Evolutionary conservation across 2,888 invertebrate genomes (phyloP), one percentile per base, ranked within the genome.

Genomic region (Eurytoma adleriae): DNA sequence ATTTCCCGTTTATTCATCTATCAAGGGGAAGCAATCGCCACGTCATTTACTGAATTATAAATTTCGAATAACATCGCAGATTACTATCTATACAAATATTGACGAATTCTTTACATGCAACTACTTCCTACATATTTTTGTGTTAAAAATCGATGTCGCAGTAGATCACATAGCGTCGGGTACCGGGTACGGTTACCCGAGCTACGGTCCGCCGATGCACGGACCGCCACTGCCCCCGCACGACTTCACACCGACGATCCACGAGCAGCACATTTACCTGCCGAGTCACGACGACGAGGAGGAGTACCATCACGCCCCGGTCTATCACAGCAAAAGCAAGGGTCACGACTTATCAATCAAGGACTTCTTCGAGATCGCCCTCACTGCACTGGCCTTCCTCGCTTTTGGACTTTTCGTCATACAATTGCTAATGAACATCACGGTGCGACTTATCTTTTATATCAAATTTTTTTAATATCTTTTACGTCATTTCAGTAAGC

Each of bases 321-420:
- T 88, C 0, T 89, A 91, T 50, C 88, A 91, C 81, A 85, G 88
- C 67, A 93, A 92, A 89, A 89, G 89, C 0, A 90, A 91, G 10
- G 89, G 90, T 2, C 92, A 94, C 81, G 94, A 94, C 12, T 92
- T 96, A 27, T 93, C 94, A 0, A 89, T 96, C 30, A 93, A 93
- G 13, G 95, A 96, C 85, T 92, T 96, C 57, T 95, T 96, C 85
- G 96, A 96, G 81, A 94, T 96, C 80, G 96, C 96, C 0, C 91
- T 96, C 30, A 96, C 96, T 0, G 96, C 96, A 0, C 92, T 96
- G 56, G 96, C 96, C 0, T 96, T 95, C 87, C 89, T 96, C 13
- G 95, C 96, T 0, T 96, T 96, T 85, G 96, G 95, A 50, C 93
- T 96, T 92, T 96, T 96, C 85, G 92, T 95, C 16, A 92, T 96